Conservation (phyloP, 2,113 vertebrate species). For the Lepisosteus oculatus region DNA sequence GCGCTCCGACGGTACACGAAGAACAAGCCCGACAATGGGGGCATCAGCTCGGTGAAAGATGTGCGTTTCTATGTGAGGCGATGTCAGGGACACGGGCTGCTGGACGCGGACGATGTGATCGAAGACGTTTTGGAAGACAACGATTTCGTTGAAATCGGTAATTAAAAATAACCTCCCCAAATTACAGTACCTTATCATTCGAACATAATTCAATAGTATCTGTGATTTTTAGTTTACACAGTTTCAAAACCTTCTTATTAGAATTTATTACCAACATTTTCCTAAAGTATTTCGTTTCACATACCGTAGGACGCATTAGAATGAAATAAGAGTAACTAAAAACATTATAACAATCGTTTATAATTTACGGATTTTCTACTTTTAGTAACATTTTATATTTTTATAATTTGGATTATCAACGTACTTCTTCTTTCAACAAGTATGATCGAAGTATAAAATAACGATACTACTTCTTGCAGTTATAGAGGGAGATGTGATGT, state of each 20-base stretch:
- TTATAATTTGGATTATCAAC: slow-evolving; percentile 30
- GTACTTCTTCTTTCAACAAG: no score
- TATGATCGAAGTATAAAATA: no score
- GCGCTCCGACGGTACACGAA: slow-evolving; percentile 86
- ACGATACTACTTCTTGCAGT: slow-evolving; percentile 53
- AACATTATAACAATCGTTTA: no score
- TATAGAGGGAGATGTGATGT: slow-evolving; percentile 91
- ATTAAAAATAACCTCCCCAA: slow-evolving; percentile 32
- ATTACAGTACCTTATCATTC: no score
- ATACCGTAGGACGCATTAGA: no score
- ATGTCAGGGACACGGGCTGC: slow-evolving; percentile 84
- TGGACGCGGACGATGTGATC: slow-evolving; percentile 82
- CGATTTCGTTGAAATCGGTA: slow-evolving; percentile 95
- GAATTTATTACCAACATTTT: not conserved
- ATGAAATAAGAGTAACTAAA: no score
- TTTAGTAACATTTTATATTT: not conserved
- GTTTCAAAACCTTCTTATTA: not conserved
- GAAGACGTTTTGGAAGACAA: slow-evolving; percentile 90
- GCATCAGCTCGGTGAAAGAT: slow-evolving; percentile 72
- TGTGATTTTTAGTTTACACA: slow-evolving; percentile 21
- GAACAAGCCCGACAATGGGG: slow-evolving; percentile 93
- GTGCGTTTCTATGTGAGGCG: slow-evolving; percentile 75
- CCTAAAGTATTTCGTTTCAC: slow-evolving; percentile 2
- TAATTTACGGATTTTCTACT: not conserved
- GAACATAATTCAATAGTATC: no score